Percentiles rank a stretch among this genome's conserved stretches.
Conservation (phyloP, 2,113 vertebrate species). For the Empidonax traillii region DNA sequence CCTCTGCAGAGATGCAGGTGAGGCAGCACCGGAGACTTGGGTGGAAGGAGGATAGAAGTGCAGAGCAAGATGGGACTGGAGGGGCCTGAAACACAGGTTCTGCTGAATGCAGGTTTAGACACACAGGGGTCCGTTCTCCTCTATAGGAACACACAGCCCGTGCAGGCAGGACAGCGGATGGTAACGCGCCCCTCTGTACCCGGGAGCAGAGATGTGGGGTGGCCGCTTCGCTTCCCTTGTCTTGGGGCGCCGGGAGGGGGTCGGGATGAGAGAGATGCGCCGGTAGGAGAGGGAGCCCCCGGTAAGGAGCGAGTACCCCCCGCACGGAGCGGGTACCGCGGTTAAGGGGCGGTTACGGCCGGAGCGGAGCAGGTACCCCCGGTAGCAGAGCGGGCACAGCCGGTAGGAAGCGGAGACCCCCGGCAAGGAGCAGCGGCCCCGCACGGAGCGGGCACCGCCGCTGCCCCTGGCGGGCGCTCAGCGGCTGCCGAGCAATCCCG, state of each 20-base stretch:
- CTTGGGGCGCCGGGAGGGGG: slow-evolving; percentile 49
- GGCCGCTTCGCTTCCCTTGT: fast-evolving
- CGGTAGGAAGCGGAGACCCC: background rate
- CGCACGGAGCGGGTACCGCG: too few species aligned
- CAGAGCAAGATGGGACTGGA: fast-evolving
- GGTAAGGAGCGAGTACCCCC: background rate
- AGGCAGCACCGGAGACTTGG: fast-evolving
- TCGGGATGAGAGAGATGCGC: background rate
- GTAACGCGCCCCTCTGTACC: fast-evolving
- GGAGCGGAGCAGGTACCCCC: background rate
- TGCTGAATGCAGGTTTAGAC: too few species aligned
- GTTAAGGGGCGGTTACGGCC: too few species aligned
- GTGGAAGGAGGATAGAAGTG: background rate
- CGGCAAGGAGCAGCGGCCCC: background rate
- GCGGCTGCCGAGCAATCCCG: background rate
- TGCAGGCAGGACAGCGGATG: too few species aligned
- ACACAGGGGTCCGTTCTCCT: fast-evolving
- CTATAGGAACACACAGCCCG: fast-evolving
- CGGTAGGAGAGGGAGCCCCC: too few species aligned
- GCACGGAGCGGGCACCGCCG: background rate
- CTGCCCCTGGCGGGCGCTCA: background rate
- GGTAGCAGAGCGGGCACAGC: background rate
- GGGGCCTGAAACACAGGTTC: fast-evolving
- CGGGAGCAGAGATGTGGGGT: background rate
- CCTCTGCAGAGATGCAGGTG: background rate